Evolutionary conservation across 2,113 vertebrate genomes (phyloP), one percentile per base, ranked within the genome.

Genomic region (Amazona guildingii): DNA sequence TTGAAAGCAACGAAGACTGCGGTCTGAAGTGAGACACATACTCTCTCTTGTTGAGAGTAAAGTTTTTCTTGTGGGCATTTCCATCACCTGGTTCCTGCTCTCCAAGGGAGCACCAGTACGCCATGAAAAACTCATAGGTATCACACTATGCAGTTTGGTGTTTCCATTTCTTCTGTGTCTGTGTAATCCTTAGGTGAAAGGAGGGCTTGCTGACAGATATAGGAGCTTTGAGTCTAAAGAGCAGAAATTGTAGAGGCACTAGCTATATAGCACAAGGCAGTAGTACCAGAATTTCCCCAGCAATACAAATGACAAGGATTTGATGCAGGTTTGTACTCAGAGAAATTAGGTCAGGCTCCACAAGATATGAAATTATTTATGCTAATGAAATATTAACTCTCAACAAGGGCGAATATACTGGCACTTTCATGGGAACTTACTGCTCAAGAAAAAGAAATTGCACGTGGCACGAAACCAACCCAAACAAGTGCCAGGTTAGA

Each of bases 351-450:
- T 39, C 91, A 82, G 88, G 43, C 64, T 84, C 17, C 46, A 66
- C 21, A 76, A 86, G 67, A n/a, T 59, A 24, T 7, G 5, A 43
- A 89, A 68, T 84, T 17, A 86, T 96, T 95, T 82, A 84, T 91
- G 80, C 62, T 68, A 51, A 94, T 75, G 81, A 77, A 92, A 77
- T 14, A 57, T 67, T 79, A 70, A 84, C 78, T 77, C 61, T 31
- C 35, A 83, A 5, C 11, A 15, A 63, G 54, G n/a, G 48, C 13
- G 41, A 29, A 57, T 69, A 64, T 17, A 44, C 5, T 91, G 89
- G 64, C 20, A 6, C 44, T 85, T 91, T 66, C 88, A 76, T 94
- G 96, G 85, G 91, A 97, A 95, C 74, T 49, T 66, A 52, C 44
- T 9, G 82, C 94, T 90, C 0, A 3, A 57, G 39, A 59, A n/a